Percentiles rank a stretch among this genome's conserved stretches.
phyloP scores from a whole-genome alignment of 1,140 invertebrate genomes.

The Calliphora vicina region DNA sequence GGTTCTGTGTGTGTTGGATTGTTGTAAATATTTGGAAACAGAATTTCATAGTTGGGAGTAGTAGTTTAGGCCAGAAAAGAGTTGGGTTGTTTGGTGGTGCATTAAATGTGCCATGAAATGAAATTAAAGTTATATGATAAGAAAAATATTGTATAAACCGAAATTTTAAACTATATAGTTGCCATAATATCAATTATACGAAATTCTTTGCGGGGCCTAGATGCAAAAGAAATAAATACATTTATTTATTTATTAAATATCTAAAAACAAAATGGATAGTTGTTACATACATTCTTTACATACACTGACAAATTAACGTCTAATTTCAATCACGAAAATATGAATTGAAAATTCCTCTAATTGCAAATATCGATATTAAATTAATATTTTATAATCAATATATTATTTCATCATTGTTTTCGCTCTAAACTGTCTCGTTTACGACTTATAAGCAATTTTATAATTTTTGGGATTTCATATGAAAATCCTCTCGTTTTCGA shows the following conservation, averaged over 20 bases:
- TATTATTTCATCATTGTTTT: too few species aligned
- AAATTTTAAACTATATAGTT: background rate
- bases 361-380: too few species aligned
- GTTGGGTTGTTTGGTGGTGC: background rate
- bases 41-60: background rate
- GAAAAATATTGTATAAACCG: background rate
- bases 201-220: background rate
- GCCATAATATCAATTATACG: background rate
- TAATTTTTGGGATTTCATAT: too few species aligned
- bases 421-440: too few species aligned
- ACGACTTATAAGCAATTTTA: too few species aligned
- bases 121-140: background rate
- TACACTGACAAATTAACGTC: too few species aligned
- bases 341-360: too few species aligned
- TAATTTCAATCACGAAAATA: too few species aligned
- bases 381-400: too few species aligned
- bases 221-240: background rate
- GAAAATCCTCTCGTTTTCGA: too few species aligned
- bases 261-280: too few species aligned
- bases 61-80: background rate
- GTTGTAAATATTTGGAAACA: background rate
- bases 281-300: too few species aligned
- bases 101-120: slow-evolving; percentile 19
- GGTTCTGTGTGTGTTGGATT: slow-evolving; percentile 64
- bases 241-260: background rate